Base-by-base conservation (phyloP, 30 jellyfish, hydroid and myxozoan genomes). In the Nemopilema nomurai region DNA sequence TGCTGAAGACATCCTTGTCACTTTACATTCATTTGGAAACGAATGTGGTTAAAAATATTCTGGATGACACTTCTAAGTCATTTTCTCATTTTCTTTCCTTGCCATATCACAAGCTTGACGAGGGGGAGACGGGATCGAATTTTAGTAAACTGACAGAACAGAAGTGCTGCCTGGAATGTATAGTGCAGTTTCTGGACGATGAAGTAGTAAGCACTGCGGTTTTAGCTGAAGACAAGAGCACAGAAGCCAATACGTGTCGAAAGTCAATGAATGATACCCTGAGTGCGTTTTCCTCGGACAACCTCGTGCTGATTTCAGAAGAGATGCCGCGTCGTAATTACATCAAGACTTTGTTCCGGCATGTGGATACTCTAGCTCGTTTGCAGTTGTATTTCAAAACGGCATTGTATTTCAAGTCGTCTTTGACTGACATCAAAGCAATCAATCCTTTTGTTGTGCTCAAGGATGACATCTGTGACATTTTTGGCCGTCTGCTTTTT, bases 361-460 rank as follows among this genome's bases (percentile, higher is more conserved):
- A 94, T 57, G 86, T 85, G 57, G 93, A 89, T 73, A 89, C 94
- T 16, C 86, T 94, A 20, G 95, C 99, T 24, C 77, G 97, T 17
- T 77, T 94, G 86, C 96, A 89, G 74, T 32, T 85, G 67, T 72
- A 75, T 70, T 85, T 81, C 76, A 86, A 85, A 63, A 79, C 85
- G n/a, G n/a, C n/a, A n/a, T n/a, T n/a, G n/a, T n/a, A n/a, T n/a
- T n/a, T n/a, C n/a, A n/a, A 94, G 62, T 67, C 89, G 1, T 87
- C 96, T 49, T 41, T 84, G 71, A 74, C 91, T 19, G 77, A 51
- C 21, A 53, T 85, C 41, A 84, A 89, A 66, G 96, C 97, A 4
- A 84, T 69, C 18, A 89, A 93, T 57, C 99, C 99, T 18, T 94
- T 89, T 83, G 81, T 84, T 24, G 96, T 94, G 9, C 87, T 94